Conservation (phyloP, 2,797 vertebrate species). For the Acanthurus tractus region DNA sequence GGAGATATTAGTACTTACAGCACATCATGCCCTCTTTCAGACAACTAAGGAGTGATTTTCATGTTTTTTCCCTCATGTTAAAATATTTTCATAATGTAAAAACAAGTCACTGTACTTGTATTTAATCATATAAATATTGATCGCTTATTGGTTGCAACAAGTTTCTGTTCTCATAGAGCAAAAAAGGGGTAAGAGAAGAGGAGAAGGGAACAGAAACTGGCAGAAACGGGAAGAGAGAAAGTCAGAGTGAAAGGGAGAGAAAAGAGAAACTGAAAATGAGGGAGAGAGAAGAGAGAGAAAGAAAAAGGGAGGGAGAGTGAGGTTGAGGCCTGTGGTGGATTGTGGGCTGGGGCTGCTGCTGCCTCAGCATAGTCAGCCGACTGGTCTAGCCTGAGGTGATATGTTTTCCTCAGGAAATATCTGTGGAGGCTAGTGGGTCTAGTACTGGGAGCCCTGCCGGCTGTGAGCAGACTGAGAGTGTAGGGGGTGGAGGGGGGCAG, state of each 20-base stretch:
- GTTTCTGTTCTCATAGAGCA: conserved; percentile 25
- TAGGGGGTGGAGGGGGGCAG: conserved; percentile 22
- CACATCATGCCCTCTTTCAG: conserved; percentile 8
- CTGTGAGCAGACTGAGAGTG: conserved; percentile 59
- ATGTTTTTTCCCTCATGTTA: conserved; percentile 22
- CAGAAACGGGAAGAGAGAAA: conserved; percentile 22
- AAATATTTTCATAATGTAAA: conserved; percentile 55
- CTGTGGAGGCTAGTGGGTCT: conserved; percentile 80
- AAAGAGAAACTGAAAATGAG: conserved; percentile 34
- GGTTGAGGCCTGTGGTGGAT: conserved; percentile 80
- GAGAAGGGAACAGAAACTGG: not conserved
- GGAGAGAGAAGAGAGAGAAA: conserved; percentile 60
- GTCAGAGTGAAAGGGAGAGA: conserved; percentile 28
- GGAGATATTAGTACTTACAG: not conserved
- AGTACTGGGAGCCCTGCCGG: conserved; percentile 73
- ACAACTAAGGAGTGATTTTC: conserved; percentile 28
- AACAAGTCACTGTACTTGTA: conserved; percentile 27
- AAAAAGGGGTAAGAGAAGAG: not conserved
- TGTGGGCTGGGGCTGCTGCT: conserved; percentile 81
- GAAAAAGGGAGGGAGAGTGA: conserved; percentile 66
- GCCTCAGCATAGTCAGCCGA: conserved; percentile 79
- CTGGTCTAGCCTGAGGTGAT: conserved; percentile 81
- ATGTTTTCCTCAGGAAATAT: conserved; percentile 89
- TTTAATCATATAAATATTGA: conserved; percentile 60
- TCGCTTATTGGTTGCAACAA: not conserved